Evolutionary conservation across 2,113 vertebrate genomes (phyloP).

Genomic region (Sakesphorus luctuosus): DNA sequence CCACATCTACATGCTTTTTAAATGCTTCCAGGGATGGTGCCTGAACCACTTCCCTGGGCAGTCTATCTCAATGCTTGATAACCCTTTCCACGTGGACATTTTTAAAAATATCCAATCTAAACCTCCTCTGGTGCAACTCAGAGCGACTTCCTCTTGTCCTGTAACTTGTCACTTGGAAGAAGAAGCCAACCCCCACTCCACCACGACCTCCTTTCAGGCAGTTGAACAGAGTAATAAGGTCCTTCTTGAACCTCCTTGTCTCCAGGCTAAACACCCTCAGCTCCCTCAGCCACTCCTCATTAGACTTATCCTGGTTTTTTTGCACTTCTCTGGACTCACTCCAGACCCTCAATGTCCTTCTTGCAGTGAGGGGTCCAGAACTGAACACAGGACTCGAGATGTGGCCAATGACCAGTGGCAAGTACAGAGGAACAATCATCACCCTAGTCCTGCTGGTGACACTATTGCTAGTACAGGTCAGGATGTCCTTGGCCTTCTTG

Average conservation of each 20-base stretch:
- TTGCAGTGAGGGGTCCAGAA: neutral
- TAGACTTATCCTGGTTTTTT: neutral
- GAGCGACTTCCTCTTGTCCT: neutral
- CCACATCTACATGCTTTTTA: neutral
- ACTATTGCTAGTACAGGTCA: neutral
- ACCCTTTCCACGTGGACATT: neutral
- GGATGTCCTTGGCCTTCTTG: neutral
- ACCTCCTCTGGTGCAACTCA: neutral
- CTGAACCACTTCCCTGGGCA: neutral
- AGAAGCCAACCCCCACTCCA: neutral
- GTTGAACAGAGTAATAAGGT: neutral
- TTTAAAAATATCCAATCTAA: neutral
- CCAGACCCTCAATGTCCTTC: neutral
- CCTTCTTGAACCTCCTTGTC: neutral
- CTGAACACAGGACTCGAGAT: neutral
- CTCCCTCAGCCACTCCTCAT: neutral
- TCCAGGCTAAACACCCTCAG: neutral
- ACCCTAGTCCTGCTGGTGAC: neutral
- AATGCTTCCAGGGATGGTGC: neutral
- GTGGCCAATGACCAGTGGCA: neutral
- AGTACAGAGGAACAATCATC: neutral
- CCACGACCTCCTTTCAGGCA: neutral
- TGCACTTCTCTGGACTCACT: neutral
- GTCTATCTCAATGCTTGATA: neutral
- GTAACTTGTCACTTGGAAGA: neutral